Evolutionary conservation across 2,113 vertebrate genomes (phyloP).

Genomic region (Podilymbus podiceps): DNA sequence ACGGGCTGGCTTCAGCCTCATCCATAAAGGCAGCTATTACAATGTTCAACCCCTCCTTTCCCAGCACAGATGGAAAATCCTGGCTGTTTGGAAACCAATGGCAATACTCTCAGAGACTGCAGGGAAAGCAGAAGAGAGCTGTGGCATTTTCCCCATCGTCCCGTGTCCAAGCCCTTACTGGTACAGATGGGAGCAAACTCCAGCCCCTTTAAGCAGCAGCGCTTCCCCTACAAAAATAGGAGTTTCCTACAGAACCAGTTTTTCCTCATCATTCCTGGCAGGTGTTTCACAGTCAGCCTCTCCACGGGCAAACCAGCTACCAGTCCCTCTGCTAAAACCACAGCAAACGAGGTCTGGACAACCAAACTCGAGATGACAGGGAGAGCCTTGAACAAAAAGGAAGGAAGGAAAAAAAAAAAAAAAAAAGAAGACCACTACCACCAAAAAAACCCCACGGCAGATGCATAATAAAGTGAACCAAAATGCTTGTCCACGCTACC

Average conservation of each 20-base stretch:
- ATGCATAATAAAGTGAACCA: background rate
- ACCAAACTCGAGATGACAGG: background rate
- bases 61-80: background rate
- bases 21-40: background rate
- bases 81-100: background rate
- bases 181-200: background rate
- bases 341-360: background rate
- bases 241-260: slow-evolving; percentile 23
- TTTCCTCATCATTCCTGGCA: background rate
- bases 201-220: background rate
- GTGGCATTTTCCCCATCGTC: background rate
- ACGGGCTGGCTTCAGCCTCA: background rate
- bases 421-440: too few species aligned
- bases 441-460: background rate
- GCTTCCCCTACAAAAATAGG: background rate
- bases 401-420: background rate
- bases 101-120: background rate
- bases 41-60: background rate
- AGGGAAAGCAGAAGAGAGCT: background rate
- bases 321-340: background rate
- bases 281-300: background rate
- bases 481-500: background rate
- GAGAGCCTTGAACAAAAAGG: background rate
- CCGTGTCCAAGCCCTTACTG: background rate
- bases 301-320: background rate